These are phyloP conservation scores for Lochmaea capreae DNA, from an alignment of 2,888 invertebrate genomes.

Conservation along the genomic window DNA sequence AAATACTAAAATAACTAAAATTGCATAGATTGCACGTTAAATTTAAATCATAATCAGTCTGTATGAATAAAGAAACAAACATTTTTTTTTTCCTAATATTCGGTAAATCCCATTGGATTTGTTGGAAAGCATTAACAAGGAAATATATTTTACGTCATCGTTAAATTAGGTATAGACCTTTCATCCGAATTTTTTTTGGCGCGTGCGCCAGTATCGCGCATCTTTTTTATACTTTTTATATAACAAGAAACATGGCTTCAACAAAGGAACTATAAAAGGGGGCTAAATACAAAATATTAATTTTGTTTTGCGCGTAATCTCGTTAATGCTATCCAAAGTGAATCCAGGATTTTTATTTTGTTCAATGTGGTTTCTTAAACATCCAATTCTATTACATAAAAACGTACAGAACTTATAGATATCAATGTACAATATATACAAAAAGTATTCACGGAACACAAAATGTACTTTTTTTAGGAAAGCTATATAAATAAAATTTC, in stretches of 20 bases:
- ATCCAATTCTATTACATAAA: not conserved
- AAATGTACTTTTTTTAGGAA: not conserved
- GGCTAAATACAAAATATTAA: not conserved
- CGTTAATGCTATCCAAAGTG: not conserved
- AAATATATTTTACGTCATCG: not conserved
- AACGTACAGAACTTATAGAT: not conserved
- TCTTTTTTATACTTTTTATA: too few relatives aligned
- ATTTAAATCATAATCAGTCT: conserved; percentile 34
- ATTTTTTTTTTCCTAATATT: not conserved
- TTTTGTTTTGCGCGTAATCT: not conserved
- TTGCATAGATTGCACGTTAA: conserved; percentile 32
- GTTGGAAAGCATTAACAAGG: not conserved
- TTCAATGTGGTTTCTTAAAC: not conserved
- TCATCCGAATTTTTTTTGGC: too few relatives aligned
- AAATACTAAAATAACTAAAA: conserved; percentile 22
- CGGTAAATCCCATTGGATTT: not conserved
- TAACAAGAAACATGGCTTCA: not conserved
- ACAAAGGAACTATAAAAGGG: not conserved
- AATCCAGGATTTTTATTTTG: not conserved
- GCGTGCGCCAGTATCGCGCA: too few relatives aligned
- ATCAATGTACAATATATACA: conserved; percentile 31
- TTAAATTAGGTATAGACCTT: too few relatives aligned
- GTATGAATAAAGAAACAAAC: conserved; percentile 10
- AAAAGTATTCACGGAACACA: conserved; percentile 31
- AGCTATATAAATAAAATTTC: too few relatives aligned